Evolutionary conservation across 2,797 vertebrate genomes (phyloP), one percentile per base, ranked within the genome.

Genomic region (Periophthalmus magnuspinnatus): DNA sequence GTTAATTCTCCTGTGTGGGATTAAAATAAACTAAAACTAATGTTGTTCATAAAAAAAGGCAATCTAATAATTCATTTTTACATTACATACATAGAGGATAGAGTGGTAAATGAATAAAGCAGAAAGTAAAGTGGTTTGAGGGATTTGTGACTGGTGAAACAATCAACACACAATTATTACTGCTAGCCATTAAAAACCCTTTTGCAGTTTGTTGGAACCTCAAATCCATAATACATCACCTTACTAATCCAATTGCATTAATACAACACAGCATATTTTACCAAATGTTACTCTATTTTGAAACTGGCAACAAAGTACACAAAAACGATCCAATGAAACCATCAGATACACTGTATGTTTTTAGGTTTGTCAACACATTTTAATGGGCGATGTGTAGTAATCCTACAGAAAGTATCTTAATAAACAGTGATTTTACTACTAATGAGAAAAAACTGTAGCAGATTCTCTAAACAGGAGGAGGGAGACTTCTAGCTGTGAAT

Each of bases 401-500:
- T 69, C 76, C 22, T 28, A 28, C 28, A 28, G 28, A 28, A 28
- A 28, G 28, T 28, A 28, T 28, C 28, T 28, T 28, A 28, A 28
- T 28, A 28, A 28, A 28, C 3, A 28, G 28, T 28, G 28, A 28
- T 1, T 1, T 28, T 28, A 28, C 28, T 28, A 28, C 28, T 28
- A 28, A 28, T 28, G 28, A 28, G 28, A 28, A 28, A 28, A 28
- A 28, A 59, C 65, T 10, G 21, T 76, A 75, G 82, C 85, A 87
- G 82, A 89, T 86, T 87, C 84, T 84, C 76, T 61, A 64, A 54
- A 80, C 74, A 67, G 80, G 79, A 69, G 74, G 84, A 83, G 77
- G 83, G 82, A 84, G 84, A 70, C 72, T 86, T 84, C 87, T 82
- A 71, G 90, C 88, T 85, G 90, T 74, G 82, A 84, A 76, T 78